Evolutionary conservation across 2,888 invertebrate species (phyloP), one percentile per base, ranked within the genome.

Genomic region (Andrena praecox): DNA sequence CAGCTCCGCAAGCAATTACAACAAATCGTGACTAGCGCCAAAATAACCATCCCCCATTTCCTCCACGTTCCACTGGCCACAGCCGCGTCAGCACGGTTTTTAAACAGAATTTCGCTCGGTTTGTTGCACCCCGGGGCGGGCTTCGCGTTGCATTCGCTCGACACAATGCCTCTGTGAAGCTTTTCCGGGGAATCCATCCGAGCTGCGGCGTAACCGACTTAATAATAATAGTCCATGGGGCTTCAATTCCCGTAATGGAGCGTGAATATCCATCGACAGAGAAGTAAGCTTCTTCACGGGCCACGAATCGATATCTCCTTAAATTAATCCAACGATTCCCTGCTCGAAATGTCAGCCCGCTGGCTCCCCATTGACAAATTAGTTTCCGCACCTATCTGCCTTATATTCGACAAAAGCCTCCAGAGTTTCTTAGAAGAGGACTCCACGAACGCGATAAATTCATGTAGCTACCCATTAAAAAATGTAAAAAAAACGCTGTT

Each of bases 191-290:
- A 75, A 75, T 75, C 69, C 70, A 33, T 69, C 60, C 29, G n/a
- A 33, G 56, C n/a, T 33, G 33, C 42, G 12, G 35, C 8, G 50
- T 63, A 72, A 60, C 62, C 54, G 64, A 60, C 62, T 72, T 66
- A 50, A 24, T 64, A 66, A 64, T 66, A 77, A 68, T 75, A 74
- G 31, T 35, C 74, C 52, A 54, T 7, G 35, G 70, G 52, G 66
- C 52, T 31, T 67, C 63, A 60, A 66, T 64, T 60, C 33, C 60
- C 24, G 66, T 78, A 78, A 78, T 77, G 77, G 77, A 72, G 42
- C 63, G 63, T 48, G 77, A 77, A 77, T 52, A 56, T 70, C 75
- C 5, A 42, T 42, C 42, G 42, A 1, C 16, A 16, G 42, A 42
- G 42, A 42, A 42, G 42, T 16, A 42, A 42, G 16, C 42, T 42